phyloP scores from a whole-genome alignment of 1,140 invertebrate genomes.

The Heterodera carotae region DNA sequence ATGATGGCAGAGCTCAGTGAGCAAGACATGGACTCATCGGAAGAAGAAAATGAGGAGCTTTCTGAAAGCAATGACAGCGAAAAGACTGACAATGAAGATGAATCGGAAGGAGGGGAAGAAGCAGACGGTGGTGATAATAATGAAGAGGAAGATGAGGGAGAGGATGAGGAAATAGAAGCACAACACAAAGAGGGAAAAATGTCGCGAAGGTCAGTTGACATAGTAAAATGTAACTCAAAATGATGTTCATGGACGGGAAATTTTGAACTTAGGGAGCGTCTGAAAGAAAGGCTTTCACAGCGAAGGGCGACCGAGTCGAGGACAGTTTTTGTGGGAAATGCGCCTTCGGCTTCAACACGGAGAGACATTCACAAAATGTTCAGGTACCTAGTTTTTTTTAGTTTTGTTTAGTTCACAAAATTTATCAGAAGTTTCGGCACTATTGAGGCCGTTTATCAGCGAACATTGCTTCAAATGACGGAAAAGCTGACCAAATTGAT shows the following conservation, averaged over 20 bases:
- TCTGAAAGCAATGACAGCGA: no score
- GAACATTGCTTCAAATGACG: constrained; percentile 29
- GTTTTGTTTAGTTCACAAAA: neutral
- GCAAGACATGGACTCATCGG: constrained; percentile 23
- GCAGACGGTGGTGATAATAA: no score
- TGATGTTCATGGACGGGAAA: neutral
- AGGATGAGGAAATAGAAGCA: neutral
- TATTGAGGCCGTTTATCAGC: constrained; percentile 27
- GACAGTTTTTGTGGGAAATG: constrained; percentile 30
- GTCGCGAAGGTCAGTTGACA: neutral
- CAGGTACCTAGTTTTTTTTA: neutral
- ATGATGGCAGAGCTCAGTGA: constrained; percentile 26
- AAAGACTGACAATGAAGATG: no score
- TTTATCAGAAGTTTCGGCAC: constrained; percentile 12
- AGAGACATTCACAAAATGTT: constrained; percentile 19
- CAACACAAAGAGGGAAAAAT: neutral
- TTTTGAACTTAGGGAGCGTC: neutral
- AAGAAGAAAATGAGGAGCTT: neutral
- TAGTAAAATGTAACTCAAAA: no score
- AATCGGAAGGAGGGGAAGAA: no score
- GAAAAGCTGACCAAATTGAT: constrained; percentile 29
- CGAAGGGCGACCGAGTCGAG: neutral
- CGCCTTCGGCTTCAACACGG: neutral
- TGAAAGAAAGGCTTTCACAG: neutral
- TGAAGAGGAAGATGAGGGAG: neutral